phyloP scores from a whole-genome alignment of 2,797 vertebrate species.

The Pelodytes ibericus region DNA sequence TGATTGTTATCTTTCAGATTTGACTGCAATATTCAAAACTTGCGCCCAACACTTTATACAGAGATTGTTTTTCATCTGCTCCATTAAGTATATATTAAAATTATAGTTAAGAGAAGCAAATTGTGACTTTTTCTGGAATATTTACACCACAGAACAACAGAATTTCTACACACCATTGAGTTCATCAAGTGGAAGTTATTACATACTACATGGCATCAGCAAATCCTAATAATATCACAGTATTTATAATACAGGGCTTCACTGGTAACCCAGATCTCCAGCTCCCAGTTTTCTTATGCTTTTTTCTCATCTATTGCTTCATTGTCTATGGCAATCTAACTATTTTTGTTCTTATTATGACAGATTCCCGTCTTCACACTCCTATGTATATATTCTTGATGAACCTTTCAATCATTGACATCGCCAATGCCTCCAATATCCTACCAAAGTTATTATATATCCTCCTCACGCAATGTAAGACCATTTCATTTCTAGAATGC shows the following conservation, averaged over 20 bases:
- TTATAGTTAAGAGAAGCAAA: too few relatives aligned
- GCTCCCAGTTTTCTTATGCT: conserved; percentile 16
- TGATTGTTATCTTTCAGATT: too few relatives aligned
- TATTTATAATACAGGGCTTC: conserved; percentile 31
- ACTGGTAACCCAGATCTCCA: conserved; percentile 2
- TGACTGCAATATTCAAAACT: too few relatives aligned
- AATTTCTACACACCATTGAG: too few relatives aligned
- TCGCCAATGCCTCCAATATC: conserved; percentile 51
- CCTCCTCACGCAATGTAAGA: conserved; percentile 56
- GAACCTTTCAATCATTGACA: conserved; percentile 58
- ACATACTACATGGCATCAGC: background rate
- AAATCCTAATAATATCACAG: background rate
- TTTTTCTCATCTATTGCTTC: conserved; percentile 57
- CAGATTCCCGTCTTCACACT: conserved; percentile 34
- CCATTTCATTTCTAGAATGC: conserved; percentile 60
- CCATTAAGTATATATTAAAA: too few relatives aligned
- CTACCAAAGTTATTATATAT: conserved; percentile 61
- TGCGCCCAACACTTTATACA: too few relatives aligned
- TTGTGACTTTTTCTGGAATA: too few relatives aligned
- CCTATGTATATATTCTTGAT: conserved; percentile 64
- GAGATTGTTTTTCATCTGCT: too few relatives aligned
- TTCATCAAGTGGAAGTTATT: too few relatives aligned
- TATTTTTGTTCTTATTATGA: conserved; percentile 53
- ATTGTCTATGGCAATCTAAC: conserved; percentile 52
- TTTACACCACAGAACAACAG: too few relatives aligned